These are phyloP conservation scores for Norana najaformis DNA, from an alignment of 2,888 invertebrate species.

Conservation along the genomic window DNA sequence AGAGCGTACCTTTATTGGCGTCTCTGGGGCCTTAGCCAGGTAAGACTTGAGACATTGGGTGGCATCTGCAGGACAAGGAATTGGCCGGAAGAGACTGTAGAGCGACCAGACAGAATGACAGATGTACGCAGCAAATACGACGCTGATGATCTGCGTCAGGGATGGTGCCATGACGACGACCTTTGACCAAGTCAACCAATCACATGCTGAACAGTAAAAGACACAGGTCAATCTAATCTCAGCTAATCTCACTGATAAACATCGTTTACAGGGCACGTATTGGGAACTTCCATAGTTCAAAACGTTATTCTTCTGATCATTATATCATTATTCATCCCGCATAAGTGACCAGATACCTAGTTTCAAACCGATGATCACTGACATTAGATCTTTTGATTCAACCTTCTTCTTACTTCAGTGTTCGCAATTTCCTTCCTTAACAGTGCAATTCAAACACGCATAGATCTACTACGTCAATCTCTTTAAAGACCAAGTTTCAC, in stretches of 20 bases:
- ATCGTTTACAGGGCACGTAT: no score
- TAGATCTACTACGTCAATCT: no score
- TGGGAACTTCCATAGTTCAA: no score
- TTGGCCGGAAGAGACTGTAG: conserved; percentile 63
- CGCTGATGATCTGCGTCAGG: conserved; percentile 57
- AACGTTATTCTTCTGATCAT: no score
- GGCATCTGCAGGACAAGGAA: conserved; percentile 49
- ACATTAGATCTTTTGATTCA: no score
- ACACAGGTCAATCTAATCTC: background rate
- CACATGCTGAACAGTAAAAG: background rate
- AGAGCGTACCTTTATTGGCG: conserved; percentile 52
- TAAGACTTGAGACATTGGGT: conserved; percentile 58
- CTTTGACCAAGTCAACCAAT: background rate
- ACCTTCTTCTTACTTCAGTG: no score
- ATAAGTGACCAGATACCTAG: no score
- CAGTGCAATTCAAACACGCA: no score
- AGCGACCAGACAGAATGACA: conserved; percentile 64
- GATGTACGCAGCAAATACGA: conserved; percentile 63
- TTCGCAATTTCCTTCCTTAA: no score
- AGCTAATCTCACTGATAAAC: background rate
- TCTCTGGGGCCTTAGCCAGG: conserved; percentile 54
- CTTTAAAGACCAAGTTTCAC: no score
- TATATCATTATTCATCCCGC: no score
- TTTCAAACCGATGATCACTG: no score
- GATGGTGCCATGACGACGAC: conserved; percentile 42